Evolutionary conservation across 2,113 vertebrate species (phyloP).

Genomic region (Glaucidium brasilianum): DNA sequence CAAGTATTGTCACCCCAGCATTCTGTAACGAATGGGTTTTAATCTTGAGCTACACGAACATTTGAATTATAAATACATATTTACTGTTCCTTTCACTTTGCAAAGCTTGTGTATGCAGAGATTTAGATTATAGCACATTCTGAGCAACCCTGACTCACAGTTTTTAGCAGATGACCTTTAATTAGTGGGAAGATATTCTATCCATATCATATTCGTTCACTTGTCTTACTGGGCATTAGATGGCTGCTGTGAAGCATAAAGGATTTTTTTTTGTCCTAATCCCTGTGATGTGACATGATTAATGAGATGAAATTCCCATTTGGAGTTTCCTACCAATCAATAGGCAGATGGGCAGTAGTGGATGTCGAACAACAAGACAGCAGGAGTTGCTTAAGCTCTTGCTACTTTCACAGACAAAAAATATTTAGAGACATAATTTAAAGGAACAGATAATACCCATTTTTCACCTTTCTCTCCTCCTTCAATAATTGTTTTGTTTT

Average conservation of each 20-base stretch:
- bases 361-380: conserved; percentile 73
- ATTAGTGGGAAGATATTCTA: conserved; percentile 69
- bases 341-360: conserved; percentile 76
- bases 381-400: conserved; percentile 69
- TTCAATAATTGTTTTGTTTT: background rate
- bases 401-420: conserved; percentile 53
- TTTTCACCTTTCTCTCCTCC: background rate
- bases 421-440: conserved; percentile 56
- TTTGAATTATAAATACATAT: background rate
- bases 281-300: conserved; percentile 78
- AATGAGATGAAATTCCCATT: conserved; percentile 79
- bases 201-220: conserved; percentile 69
- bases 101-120: background rate
- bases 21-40: background rate
- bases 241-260: conserved; percentile 74
- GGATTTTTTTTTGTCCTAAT: conserved; percentile 69
- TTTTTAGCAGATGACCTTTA: conserved; percentile 72
- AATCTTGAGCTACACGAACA: background rate
- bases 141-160: conserved; percentile 15
- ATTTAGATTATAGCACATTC: background rate
- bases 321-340: conserved; percentile 78
- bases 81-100: background rate
- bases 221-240: conserved; percentile 71
- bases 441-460: conserved; percentile 34
- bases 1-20: background rate